phyloP scores from a whole-genome alignment of 2,797 vertebrate genomes.

The Enteromius trimaculatus region DNA sequence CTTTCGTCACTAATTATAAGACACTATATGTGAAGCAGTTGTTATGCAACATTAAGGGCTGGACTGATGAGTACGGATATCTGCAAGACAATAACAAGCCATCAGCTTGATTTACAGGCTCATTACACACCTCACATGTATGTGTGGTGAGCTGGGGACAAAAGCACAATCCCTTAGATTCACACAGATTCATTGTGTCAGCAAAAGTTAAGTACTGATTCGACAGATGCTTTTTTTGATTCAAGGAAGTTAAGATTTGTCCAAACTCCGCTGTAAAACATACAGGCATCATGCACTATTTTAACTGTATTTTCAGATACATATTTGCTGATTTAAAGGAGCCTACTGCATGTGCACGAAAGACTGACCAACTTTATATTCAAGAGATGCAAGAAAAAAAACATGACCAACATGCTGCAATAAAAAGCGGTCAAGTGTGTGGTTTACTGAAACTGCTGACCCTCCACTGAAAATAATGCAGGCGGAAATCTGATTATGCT shows the following conservation, averaged over 20 bases:
- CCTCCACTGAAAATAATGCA: neutral
- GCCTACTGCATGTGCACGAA: neutral
- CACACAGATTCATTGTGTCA: neutral
- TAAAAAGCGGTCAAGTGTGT: neutral
- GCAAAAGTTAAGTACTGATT: neutral
- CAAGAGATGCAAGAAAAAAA: neutral
- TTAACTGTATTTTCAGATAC: neutral
- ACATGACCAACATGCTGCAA: neutral
- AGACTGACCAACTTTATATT: neutral
- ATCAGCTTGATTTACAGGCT: neutral
- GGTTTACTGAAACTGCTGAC: neutral
- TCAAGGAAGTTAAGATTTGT: neutral
- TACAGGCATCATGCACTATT: neutral
- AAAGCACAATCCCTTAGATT: neutral
- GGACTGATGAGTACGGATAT: neutral
- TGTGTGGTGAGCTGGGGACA: neutral
- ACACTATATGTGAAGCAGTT: neutral
- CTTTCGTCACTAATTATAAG: conserved; percentile 1
- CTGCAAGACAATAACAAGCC: conserved; percentile 12
- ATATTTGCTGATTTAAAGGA: neutral
- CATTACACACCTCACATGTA: neutral
- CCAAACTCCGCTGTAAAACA: neutral
- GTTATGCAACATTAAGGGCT: neutral
- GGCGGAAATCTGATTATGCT: neutral
- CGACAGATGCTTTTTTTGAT: neutral